Percentiles rank a stretch among this genome's conserved stretches.
Evolutionary conservation across 1,140 invertebrate species (phyloP).

Genomic region (Prorops nasuta): DNA sequence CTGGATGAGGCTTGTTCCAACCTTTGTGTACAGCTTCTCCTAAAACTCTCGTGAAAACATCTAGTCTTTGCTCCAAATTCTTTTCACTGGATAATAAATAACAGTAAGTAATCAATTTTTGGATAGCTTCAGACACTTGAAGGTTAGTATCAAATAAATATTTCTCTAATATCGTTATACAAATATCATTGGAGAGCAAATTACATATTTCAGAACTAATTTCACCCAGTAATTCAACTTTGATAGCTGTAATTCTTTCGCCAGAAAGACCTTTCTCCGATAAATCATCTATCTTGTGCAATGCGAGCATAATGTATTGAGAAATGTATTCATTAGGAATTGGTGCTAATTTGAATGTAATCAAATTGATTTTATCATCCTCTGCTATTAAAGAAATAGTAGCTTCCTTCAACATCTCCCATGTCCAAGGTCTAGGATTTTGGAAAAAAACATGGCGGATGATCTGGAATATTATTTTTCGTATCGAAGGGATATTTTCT

Average conservation of each 20-base stretch:
- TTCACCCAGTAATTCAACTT: not conserved
- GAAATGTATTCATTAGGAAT: slow-evolving; percentile 24
- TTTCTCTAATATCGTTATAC: slow-evolving; percentile 6
- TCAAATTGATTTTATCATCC: slow-evolving; percentile 10
- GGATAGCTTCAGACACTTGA: not conserved
- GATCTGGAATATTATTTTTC: slow-evolving; percentile 22
- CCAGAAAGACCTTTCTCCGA: not conserved
- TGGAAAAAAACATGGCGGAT: slow-evolving; percentile 17
- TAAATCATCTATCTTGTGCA: slow-evolving; percentile 14
- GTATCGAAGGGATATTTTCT: slow-evolving; percentile 32
- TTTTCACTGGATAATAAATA: not conserved
- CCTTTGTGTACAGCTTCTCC: not conserved
- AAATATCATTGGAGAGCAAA: slow-evolving; percentile 17
- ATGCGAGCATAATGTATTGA: slow-evolving; percentile 12
- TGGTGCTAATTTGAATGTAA: slow-evolving; percentile 14
- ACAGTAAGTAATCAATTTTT: not conserved
- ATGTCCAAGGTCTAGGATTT: slow-evolving; percentile 17
- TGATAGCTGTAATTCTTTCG: accelerated
- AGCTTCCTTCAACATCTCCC: slow-evolving; percentile 22
- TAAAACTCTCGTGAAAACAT: slow-evolving; percentile 8
- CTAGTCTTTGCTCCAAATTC: slow-evolving; percentile 9
- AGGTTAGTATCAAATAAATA: slow-evolving; percentile 14
- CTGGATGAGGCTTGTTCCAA: slow-evolving; percentile 11
- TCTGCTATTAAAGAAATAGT: slow-evolving; percentile 15
- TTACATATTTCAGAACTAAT: slow-evolving; percentile 8